A percentile compares a stretch with the other conserved stretches of the same genome.
Evolutionary conservation across 1,140 invertebrate genomes (phyloP).

Genomic region (Pentalonia nigronervosa): DNA sequence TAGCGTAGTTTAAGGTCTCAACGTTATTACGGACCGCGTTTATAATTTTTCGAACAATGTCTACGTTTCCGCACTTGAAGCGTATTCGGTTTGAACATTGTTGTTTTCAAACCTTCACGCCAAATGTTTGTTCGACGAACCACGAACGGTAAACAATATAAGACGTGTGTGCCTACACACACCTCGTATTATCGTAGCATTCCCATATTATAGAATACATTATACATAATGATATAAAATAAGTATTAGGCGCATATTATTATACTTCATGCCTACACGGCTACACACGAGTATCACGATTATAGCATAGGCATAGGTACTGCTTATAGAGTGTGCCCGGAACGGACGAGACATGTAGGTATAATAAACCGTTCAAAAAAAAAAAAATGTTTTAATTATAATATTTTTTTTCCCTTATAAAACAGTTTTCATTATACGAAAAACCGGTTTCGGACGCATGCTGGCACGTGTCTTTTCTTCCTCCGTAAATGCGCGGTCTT

Average conservation of each 20-base stretch:
- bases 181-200: not conserved
- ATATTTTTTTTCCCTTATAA: not conserved
- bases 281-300: too few species aligned
- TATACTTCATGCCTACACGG: not conserved
- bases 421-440: constrained; percentile 13
- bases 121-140: constrained; percentile 3
- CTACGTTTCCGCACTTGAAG: not conserved
- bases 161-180: not conserved
- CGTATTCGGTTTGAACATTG: not conserved
- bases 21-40: not conserved
- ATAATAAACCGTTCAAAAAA: not conserved
- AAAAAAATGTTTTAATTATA: constrained; percentile 30
- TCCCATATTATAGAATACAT: not conserved
- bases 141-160: not conserved
- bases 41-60: not conserved
- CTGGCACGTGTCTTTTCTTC: not conserved
- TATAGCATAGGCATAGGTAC: not conserved
- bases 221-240: not conserved
- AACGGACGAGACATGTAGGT: not conserved
- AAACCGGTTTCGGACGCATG: not conserved
- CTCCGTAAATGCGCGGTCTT: not conserved
- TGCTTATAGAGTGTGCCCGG: not conserved
- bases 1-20: too few species aligned
- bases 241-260: not conserved
- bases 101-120: not conserved